These are phyloP conservation scores for Eristalis pertinax DNA, from an alignment of 2,888 invertebrate species.

Conservation along the genomic window DNA sequence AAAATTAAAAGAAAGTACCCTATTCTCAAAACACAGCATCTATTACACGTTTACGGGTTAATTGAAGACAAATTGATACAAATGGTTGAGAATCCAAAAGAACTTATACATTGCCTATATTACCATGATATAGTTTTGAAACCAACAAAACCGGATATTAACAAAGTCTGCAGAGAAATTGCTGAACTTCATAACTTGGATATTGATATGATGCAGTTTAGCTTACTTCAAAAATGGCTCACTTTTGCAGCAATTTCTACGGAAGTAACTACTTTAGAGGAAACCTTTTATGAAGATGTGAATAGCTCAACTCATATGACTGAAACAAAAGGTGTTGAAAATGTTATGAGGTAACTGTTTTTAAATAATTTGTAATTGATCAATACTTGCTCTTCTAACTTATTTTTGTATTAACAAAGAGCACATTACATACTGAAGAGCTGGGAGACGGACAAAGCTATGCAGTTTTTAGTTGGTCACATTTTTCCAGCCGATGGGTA, in stretches of 20 bases:
- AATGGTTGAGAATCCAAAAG: conserved; percentile 79
- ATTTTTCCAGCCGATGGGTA: conserved; percentile 80
- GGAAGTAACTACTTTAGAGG: conserved; percentile 78
- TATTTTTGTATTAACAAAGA: conserved; percentile 69
- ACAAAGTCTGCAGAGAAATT: conserved; percentile 79
- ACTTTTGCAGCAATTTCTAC: conserved; percentile 75
- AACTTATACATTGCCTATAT: conserved; percentile 79
- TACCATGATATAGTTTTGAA: conserved; percentile 79
- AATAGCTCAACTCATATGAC: conserved; percentile 72
- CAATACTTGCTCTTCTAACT: neutral
- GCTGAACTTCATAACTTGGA: conserved; percentile 77
- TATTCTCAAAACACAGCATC: conserved; percentile 80
- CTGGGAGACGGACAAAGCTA: conserved; percentile 79
- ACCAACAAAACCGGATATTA: conserved; percentile 79
- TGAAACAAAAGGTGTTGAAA: conserved; percentile 76
- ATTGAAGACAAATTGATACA: conserved; percentile 79
- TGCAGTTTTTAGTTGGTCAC: conserved; percentile 78
- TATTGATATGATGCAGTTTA: conserved; percentile 78
- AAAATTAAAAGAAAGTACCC: conserved; percentile 81
- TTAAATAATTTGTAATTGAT: neutral
- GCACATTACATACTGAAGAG: conserved; percentile 80
- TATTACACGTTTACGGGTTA: conserved; percentile 79
- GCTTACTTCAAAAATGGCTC: conserved; percentile 80
- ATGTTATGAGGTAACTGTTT: conserved; percentile 75
- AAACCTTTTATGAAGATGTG: conserved; percentile 80